A percentile compares a stretch with the other conserved stretches of the same genome.
These are phyloP conservation scores for Hymenopus coronatus DNA, from an alignment of 2,888 invertebrate genomes.

Conservation along the genomic window DNA sequence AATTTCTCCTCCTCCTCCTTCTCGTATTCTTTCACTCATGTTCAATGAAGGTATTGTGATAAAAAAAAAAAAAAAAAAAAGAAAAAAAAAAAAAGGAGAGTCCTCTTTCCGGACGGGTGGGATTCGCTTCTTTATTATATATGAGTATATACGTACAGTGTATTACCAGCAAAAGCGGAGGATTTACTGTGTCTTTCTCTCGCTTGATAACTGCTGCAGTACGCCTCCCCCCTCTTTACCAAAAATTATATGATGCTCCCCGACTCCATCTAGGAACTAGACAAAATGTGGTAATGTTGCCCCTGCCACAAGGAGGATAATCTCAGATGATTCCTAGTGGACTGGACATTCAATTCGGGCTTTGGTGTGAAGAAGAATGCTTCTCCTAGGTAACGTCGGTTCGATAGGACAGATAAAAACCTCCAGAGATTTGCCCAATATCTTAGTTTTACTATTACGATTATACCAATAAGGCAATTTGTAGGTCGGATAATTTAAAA, in stretches of 20 bases:
- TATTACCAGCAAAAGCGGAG: neutral
- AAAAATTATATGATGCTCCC: neutral
- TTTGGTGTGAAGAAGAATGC: neutral
- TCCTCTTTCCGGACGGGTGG: neutral
- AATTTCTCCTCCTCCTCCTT: neutral
- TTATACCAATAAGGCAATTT: too few species aligned
- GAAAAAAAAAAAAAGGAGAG: too few species aligned
- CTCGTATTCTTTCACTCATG: constrained; percentile 4
- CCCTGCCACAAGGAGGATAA: neutral
- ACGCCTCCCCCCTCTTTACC: neutral
- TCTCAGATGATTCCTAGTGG: neutral
- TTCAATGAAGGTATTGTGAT: constrained; percentile 7
- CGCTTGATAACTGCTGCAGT: neutral
- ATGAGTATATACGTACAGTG: neutral
- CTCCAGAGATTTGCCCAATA: too few species aligned
- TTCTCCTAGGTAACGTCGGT: neutral
- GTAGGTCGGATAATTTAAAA: too few species aligned
- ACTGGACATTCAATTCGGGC: neutral
- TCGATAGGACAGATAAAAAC: neutral
- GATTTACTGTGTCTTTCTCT: neutral
- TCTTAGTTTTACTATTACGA: too few species aligned
- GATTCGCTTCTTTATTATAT: constrained; percentile 2
- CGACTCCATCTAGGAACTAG: neutral
- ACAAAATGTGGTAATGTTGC: neutral
- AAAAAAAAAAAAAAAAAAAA: too few species aligned